Base-by-base conservation (phyloP, 2,113 vertebrate species). In the Nipponia nippon region DNA sequence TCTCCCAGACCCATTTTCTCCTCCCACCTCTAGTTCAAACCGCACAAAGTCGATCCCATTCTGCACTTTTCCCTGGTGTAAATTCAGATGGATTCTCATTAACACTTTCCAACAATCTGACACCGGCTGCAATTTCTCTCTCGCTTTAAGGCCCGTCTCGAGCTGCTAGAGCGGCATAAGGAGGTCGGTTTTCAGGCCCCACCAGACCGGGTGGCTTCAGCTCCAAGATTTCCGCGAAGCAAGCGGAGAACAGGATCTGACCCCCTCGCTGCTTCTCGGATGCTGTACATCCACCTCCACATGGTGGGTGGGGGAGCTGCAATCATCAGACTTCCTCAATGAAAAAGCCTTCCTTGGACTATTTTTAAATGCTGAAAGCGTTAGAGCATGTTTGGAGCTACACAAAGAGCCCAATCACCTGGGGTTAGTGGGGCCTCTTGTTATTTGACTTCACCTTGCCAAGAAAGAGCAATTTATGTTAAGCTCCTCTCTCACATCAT, bases 361-460 rank as follows among this genome's bases (percentile, higher is more conserved):
- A 91, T 96, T 95, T 95, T 90, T 88, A 86, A 93, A 93, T n/a
- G 86, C 95, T 58, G 89, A 25, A 66, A 92, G 83, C 78, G 15
- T 61, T 83, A 6, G 87, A 94, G 96, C 81, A 5, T 58, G 89
- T 89, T 91, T 82, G 94, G 73, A 92, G 86, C 78, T 26, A 92
- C 95, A 97, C 95, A 97, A 95, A 97, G 94, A 90, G 79, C 77
- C 80, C 80, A 27, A 89, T 81, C 89, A 92, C 90, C 93, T 88
- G 87, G 76, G 61, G 66, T 73, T 50, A 63, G 76, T 6, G 91
- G 40, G 46, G 87, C 83, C 66, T 91, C 95, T 88, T 40, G 69
- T 81, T 67, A 59, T 93, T 83, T 73, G 90, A 61, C 93, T 96
- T 96, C 86, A 66, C 76, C 89, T 95, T 62, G 71, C 81, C 77